Base-by-base conservation (phyloP, 2,888 invertebrate genomes). In the Cantharis flavilabris region DNA sequence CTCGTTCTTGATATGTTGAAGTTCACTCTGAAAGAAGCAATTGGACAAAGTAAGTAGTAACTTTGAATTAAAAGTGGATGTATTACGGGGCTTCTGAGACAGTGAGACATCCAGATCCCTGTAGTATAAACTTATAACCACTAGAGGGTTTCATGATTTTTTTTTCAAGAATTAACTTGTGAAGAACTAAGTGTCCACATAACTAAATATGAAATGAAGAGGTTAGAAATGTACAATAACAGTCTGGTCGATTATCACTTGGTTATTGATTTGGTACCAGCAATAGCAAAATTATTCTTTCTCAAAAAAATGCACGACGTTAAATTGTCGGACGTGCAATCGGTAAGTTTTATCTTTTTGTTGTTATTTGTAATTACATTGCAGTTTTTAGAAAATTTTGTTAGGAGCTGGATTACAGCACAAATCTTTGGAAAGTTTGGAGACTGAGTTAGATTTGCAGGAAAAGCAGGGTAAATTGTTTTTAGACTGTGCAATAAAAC, bases 231-330 rank as follows among this genome's bases (percentile, higher is more conserved):
- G 85, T 99, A 98, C 88, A 92, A 95, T 33, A 92, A 95, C 18
- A 98, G 98, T 87, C 93, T 98, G 90, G 95, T 95, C 0, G 99
- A 99, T 89, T 97, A 97, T 89, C 94, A 98, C 81, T 92, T 98
- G 28, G 94, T 99, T 63, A 92, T 95, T 79, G 99, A 99, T 88
- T 89, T 99, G 71, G 89, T 98, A 69, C 93, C 94, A 0, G 91
- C 93, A 0, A 86, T 99, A 1, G 93, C 96, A 0, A 90, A 91
- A 78, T 88, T 98, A 5, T 95, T 94, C 85, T 98, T 97, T 89
- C 91, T 94, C 77, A 90, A 91, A 5, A 91, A 92, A 83, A 89
- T 94, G 81, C 91, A 90, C 0, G 90, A 91, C 62, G 89, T 93
- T 3, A 93, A 94, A 83, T 89, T 98, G 79, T 97, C 97, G 72